Conservation (phyloP, 1,140 invertebrate species). For the Goniozus legneri region DNA sequence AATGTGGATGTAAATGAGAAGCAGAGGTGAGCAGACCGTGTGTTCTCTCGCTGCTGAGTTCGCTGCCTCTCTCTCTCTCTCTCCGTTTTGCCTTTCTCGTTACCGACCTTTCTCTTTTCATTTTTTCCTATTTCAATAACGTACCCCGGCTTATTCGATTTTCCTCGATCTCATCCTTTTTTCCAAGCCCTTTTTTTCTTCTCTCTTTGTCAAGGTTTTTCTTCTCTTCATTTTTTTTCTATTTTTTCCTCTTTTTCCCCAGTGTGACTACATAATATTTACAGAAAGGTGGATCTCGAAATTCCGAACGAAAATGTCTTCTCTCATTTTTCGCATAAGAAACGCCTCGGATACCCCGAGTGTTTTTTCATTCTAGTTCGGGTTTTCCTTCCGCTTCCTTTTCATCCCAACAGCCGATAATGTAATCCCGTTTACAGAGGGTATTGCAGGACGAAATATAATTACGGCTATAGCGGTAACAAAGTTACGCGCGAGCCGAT, state of each 20-base stretch:
- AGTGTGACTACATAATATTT: too few relatives aligned
- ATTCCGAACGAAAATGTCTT: too few relatives aligned
- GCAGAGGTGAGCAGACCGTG: constrained; percentile 19
- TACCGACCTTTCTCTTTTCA: background rate
- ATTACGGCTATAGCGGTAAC: constrained; percentile 37
- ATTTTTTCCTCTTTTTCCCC: background rate
- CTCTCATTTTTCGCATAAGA: too few relatives aligned
- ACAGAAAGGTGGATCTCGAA: too few relatives aligned
- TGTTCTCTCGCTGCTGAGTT: background rate
- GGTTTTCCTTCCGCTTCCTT: background rate
- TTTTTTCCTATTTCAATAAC: background rate
- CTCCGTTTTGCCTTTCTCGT: background rate
- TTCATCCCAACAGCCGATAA: constrained; percentile 4
- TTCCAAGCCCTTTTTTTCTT: background rate
- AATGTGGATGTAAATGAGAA: constrained; percentile 33
- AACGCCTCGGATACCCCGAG: too few relatives aligned
- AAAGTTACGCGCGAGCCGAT: constrained; percentile 29
- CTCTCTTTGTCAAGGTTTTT: background rate
- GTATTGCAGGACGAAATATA: constrained; percentile 34
- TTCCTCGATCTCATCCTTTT: background rate
- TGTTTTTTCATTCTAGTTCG: too few relatives aligned
- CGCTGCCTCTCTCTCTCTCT: background rate
- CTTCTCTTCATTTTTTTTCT: background rate
- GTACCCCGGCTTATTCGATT: background rate
- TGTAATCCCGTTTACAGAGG: constrained; percentile 24